phyloP scores from a whole-genome alignment of 2,888 invertebrate genomes.

The Heliconius aoede region DNA sequence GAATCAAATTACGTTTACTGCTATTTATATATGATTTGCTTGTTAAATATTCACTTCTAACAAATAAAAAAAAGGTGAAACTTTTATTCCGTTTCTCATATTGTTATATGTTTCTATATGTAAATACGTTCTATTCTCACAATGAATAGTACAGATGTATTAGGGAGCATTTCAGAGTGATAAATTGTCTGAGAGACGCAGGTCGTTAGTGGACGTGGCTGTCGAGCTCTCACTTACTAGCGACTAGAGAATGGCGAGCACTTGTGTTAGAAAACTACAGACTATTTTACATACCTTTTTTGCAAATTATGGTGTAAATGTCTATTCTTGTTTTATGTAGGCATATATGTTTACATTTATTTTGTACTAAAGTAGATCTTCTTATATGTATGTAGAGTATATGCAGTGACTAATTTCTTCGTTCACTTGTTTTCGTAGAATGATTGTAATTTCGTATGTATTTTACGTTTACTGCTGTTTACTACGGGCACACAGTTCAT shows the following conservation, averaged over 20 bases:
- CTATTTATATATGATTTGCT: not conserved
- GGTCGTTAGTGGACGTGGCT: slow-evolving; percentile 31
- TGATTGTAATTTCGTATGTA: too few species aligned
- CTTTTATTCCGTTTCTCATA: not conserved
- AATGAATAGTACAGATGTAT: slow-evolving; percentile 19
- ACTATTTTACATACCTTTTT: not conserved
- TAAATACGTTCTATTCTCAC: not conserved
- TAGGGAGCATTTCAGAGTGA: slow-evolving; percentile 22
- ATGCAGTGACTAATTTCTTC: too few species aligned
- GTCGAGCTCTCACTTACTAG: slow-evolving; percentile 25
- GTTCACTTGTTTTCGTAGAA: too few species aligned
- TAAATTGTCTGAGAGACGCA: slow-evolving; percentile 23
- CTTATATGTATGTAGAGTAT: too few species aligned
- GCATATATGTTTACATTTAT: not conserved
- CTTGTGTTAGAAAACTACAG: slow-evolving; percentile 10
- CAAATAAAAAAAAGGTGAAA: not conserved
- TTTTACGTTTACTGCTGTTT: too few species aligned
- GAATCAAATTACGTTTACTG: not conserved
- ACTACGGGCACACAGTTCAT: too few species aligned
- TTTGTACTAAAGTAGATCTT: not conserved
- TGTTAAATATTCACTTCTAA: not conserved
- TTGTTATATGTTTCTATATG: not conserved
- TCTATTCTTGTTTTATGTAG: not conserved
- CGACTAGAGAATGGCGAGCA: slow-evolving; percentile 1
- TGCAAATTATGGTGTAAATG: slow-evolving; percentile 5